These are phyloP conservation scores for Myxocyprinus asiaticus DNA, from an alignment of 2,113 vertebrate species.

Conservation along the genomic window DNA sequence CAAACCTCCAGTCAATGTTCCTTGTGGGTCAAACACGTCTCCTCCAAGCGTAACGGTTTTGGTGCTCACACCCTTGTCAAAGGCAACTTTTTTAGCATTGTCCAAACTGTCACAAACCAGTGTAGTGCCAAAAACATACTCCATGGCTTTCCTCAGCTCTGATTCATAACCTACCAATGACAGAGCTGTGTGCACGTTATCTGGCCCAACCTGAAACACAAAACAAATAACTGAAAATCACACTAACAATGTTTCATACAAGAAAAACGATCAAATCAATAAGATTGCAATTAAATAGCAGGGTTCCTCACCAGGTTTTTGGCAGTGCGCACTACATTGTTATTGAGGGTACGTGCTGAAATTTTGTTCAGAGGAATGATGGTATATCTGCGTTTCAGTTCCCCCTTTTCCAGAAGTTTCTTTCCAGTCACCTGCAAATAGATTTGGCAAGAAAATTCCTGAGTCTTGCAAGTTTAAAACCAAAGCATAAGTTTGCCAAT, in stretches of 20 bases:
- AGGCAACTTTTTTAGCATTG: conserved; percentile 91
- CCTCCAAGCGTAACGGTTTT: conserved; percentile 91
- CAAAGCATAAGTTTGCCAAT: not conserved
- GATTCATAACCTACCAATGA: conserved; percentile 82
- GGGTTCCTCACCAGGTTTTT: conserved; percentile 80
- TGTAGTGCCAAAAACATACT: conserved; percentile 92
- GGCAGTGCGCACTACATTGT: conserved; percentile 74
- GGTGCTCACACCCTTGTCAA: conserved; percentile 86
- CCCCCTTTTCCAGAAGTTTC: conserved; percentile 89
- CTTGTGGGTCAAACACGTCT: conserved; percentile 92
- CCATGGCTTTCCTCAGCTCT: conserved; percentile 93
- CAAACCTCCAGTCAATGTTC: conserved; percentile 91
- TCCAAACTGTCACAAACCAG: conserved; percentile 88
- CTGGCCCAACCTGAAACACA: conserved; percentile 76
- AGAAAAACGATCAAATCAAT: not conserved
- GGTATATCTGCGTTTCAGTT: conserved; percentile 86
- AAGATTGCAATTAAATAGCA: not conserved
- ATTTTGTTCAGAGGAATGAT: conserved; percentile 97
- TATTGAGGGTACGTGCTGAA: conserved; percentile 78
- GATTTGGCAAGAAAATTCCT: not conserved
- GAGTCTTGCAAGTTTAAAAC: not conserved
- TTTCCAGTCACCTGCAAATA: conserved; percentile 86
- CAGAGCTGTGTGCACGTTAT: conserved; percentile 84
- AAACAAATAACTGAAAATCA: not conserved
- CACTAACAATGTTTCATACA: not conserved